phyloP scores from a whole-genome alignment of 2,797 vertebrate genomes.

The Gallinago nigripennis region DNA sequence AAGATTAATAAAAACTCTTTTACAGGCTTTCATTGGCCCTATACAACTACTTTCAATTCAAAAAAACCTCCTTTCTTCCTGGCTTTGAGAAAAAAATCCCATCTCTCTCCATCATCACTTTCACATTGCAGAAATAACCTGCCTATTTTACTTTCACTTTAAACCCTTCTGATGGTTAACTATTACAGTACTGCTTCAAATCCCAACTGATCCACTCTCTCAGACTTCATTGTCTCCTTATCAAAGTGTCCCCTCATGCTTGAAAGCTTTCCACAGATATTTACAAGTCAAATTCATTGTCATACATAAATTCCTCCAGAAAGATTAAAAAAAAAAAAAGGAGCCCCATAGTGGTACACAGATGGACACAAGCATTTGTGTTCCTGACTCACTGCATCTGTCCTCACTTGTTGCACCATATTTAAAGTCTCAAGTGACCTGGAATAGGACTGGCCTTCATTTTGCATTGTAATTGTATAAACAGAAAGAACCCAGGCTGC shows the following conservation, averaged over 20 bases:
- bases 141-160: background rate
- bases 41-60: background rate
- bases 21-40: background rate
- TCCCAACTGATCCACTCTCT: fast-evolving
- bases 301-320: background rate
- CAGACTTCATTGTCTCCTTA: background rate
- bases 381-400: background rate
- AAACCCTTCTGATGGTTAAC: background rate
- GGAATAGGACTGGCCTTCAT: background rate
- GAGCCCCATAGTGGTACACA: background rate
- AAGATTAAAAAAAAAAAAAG: background rate
- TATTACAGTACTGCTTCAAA: background rate
- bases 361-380: background rate
- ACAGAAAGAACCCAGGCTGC: background rate
- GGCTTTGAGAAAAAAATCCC: background rate
- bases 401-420: background rate
- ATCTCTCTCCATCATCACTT: background rate
- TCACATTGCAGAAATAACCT: background rate
- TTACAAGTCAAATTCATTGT: background rate
- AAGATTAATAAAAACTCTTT: background rate
- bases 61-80: background rate
- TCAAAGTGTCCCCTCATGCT: background rate
- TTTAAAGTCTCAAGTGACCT: background rate
- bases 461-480: background rate
- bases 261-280: background rate